Base-by-base conservation (phyloP, 2,113 vertebrate species). In the Oncorhynchus mykiss region DNA sequence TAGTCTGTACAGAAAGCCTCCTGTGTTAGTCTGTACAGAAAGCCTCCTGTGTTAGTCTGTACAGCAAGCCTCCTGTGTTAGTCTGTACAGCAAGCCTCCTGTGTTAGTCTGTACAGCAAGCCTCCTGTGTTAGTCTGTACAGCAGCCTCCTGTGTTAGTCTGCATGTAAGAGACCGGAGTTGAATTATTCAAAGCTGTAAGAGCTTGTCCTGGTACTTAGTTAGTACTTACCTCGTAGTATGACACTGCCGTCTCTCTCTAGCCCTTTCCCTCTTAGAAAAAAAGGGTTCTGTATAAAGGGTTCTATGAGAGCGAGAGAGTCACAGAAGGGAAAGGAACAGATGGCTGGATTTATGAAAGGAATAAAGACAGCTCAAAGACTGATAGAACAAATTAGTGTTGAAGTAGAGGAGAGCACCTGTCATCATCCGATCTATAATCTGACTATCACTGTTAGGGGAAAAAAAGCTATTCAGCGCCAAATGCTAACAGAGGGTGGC, bases 151-250 rank as follows among this genome's bases (percentile, higher is more conserved):
- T 7, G 5, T 34, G 31, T 34, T 9, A 39, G 34, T 7, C 34
- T 8, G 34, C 6, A 34, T 34, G 34, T 70, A 76, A 74, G 78
- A 78, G 64, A n/a, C 18, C 81, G 80, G 18, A 25, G 34, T 13
- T 80, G 79, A 90, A 88, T 88, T 84, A 90, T 91, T 90, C 81
- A 90, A 82, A 69, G 66, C 78, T 45, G 76, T 9, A 69, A 77
- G 78, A 78, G 80, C 22, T 39, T 31, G 62, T 71, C 80, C 76
- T 25, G n/a, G 45, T 54, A 78, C 57, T 60, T 60, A n/a, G 34
- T 34, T 34, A 34, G 34, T 34, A 34, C 34, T 34, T 34, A 34
- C 79, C 49, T 4, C 3, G 81, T 67, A 86, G 78, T 73, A 66
- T 51, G 60, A 75, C 27, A 14, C 27, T 7, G 5, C 25, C 13